phyloP scores from a whole-genome alignment of 2,888 invertebrate species.

The Eurois occulta region DNA sequence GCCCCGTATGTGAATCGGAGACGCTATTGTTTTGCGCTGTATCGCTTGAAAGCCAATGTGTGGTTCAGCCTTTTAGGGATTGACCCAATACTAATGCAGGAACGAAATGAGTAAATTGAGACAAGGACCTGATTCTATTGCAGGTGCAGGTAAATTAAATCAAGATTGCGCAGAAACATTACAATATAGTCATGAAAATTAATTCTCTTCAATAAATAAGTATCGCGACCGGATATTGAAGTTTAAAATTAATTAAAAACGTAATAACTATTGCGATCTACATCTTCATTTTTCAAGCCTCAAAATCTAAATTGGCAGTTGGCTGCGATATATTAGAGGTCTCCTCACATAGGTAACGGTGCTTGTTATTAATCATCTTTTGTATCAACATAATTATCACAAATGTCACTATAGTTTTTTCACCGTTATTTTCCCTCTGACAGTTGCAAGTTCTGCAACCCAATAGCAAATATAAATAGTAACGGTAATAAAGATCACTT shows the following conservation, averaged over 20 bases:
- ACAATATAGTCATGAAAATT: neutral
- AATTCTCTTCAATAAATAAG: slow-evolving; percentile 2
- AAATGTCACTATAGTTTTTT: slow-evolving; percentile 9
- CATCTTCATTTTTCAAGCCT: slow-evolving; percentile 41
- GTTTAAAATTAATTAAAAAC: slow-evolving; percentile 42
- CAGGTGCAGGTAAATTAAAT: neutral
- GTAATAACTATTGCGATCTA: slow-evolving; percentile 27
- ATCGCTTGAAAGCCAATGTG: too few species aligned
- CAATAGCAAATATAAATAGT: neutral
- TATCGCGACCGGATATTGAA: slow-evolving; percentile 5
- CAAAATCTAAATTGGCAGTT: slow-evolving; percentile 34
- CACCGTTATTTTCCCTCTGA: neutral
- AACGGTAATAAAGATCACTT: neutral
- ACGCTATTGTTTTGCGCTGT: too few species aligned
- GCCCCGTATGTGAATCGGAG: too few species aligned
- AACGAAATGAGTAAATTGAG: neutral
- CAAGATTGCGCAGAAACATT: slow-evolving; percentile 1
- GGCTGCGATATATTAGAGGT: slow-evolving; percentile 42
- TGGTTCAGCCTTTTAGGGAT: neutral
- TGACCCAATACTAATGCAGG: neutral
- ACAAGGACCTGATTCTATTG: neutral
- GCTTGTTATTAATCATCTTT: slow-evolving; percentile 47
- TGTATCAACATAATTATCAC: slow-evolving; percentile 48
- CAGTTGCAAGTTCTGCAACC: neutral
- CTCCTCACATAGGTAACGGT: slow-evolving; percentile 46